phyloP scores from a whole-genome alignment of 2,113 vertebrate genomes.

The Scolopax mira region DNA sequence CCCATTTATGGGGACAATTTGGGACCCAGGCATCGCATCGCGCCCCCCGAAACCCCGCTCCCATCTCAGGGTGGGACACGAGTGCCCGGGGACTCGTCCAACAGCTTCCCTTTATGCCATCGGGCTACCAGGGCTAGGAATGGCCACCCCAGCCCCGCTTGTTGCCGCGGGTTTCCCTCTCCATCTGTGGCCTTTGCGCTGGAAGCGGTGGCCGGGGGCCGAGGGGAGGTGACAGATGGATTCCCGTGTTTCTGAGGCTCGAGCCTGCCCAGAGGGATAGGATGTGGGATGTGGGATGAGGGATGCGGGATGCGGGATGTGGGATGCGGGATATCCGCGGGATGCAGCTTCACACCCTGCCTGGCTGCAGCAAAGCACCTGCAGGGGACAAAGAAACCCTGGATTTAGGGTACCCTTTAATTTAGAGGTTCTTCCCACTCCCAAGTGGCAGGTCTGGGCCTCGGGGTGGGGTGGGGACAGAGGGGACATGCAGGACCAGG shows the following conservation, averaged over 20 bases:
- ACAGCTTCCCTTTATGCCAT: rapidly evolving
- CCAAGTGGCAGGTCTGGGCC: background rate
- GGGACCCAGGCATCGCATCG: background rate
- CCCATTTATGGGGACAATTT: background rate
- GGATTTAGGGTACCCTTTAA: background rate
- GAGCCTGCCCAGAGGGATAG: rapidly evolving
- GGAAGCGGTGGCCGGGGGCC: background rate
- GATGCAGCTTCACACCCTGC: rapidly evolving
- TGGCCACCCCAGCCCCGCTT: rapidly evolving
- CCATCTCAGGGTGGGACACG: rapidly evolving
- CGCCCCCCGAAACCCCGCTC: background rate
- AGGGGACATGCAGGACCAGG: rapidly evolving
- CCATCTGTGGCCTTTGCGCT: background rate
- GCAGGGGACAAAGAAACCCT: background rate
- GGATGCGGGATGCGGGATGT: too few relatives aligned
- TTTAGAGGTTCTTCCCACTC: background rate
- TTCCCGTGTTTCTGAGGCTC: rapidly evolving
- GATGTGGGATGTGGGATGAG: rapidly evolving
- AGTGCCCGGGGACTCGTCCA: rapidly evolving
- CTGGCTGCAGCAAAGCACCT: background rate
- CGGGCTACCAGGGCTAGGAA: rapidly evolving
- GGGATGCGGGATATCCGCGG: too few relatives aligned
- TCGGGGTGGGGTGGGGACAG: background rate
- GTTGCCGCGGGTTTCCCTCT: rapidly evolving
- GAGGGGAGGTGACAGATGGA: background rate